Base-by-base conservation (phyloP, 2,888 invertebrate genomes). In the Conchocele bisecta region DNA sequence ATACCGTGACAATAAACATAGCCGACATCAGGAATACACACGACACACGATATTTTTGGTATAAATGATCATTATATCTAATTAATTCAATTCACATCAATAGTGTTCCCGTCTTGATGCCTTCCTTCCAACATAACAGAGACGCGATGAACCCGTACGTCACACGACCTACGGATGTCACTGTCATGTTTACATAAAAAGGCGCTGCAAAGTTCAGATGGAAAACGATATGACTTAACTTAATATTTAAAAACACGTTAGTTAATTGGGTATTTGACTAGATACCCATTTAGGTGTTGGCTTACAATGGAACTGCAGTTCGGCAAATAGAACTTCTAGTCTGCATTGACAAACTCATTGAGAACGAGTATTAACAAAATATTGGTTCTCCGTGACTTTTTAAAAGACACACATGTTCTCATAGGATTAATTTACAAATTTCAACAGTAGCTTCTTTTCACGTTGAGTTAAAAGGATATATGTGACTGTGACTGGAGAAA, bases 311-410 rank as follows among this genome's bases (percentile, higher is more conserved):
- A 51, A 51, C 33, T 51, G 51, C 51, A 51, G 3, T 22, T 51
- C 31, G 2, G 17, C 51, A 51, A 51, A 51, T 35, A 51, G 1
- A 51, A 51, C 22, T 33, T 51, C 6, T 33, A 51, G 33, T 31
- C 22, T 26, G 22, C 15, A 59, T 75, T 75, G 70, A 69, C 75
- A 74, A 65, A 70, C 57, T 54, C 31, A 66, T 67, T 58, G 51
- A 39, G 37, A n/a, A 50, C 59, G 59, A 71, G 75, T 67, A 72
- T 33, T 58, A 71, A 28, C 28, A 57, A 26, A 76, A 76, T 76
- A 72, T 76, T 76, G 71, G 51, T 66, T 44, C 46, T 50, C 44
- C 76, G 72, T 76, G 76, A 76, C 76, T 72, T 76, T 69, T 54
- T 41, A 65, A 76, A 69, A 71, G 68, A 54, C 63, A 56, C 53